These are phyloP conservation scores for Stratiomys singularior DNA, from an alignment of 2,888 invertebrate species.

Conservation along the genomic window DNA sequence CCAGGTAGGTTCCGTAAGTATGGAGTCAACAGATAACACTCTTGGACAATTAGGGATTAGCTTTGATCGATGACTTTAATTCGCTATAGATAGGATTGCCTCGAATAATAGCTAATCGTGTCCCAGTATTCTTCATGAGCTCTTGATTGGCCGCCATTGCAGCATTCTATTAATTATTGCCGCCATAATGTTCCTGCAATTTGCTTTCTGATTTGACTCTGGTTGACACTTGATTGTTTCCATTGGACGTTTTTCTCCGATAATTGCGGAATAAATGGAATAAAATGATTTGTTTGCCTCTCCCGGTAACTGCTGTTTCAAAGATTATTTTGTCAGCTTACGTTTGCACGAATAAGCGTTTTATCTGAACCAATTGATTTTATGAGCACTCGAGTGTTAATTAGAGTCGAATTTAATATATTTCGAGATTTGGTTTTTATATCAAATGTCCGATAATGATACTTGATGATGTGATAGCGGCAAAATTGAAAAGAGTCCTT, in stretches of 20 bases:
- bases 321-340: background rate
- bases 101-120: conserved; percentile 9
- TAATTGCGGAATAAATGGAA: conserved; percentile 28
- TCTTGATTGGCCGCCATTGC: conserved; percentile 29
- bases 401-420: conserved; percentile 6
- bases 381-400: conserved; percentile 2
- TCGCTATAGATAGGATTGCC: conserved; percentile 25
- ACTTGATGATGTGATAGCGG: background rate
- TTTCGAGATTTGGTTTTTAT: background rate
- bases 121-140: background rate
- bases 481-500: background rate
- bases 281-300: conserved; percentile 36
- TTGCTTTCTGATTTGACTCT: conserved; percentile 25
- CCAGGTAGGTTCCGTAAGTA: background rate
- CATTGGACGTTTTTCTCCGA: background rate
- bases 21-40: background rate
- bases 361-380: conserved; percentile 2
- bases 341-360: conserved; percentile 1
- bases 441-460: background rate
- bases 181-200: conserved; percentile 33
- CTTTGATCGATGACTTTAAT: conserved; percentile 42
- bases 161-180: conserved; percentile 21
- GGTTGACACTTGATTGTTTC: conserved; percentile 26
- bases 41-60: conserved; percentile 36
- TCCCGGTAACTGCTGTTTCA: conserved; percentile 2